Base-by-base conservation (phyloP, 2,888 invertebrate species). In the Mamestra brassicae region DNA sequence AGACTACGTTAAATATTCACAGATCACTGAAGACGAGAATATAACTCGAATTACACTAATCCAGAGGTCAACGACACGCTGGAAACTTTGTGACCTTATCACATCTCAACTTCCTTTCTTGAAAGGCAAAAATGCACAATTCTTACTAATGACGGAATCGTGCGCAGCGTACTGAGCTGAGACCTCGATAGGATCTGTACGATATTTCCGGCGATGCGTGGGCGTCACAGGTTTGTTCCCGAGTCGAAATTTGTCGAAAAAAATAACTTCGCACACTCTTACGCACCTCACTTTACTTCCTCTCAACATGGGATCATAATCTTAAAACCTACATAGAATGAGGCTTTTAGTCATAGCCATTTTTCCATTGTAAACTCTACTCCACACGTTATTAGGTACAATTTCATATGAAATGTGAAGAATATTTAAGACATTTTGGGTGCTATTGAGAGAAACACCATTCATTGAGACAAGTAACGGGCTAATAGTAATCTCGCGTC, bases 401-500 rank as follows among this genome's bases (percentile, higher is more conserved):
- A 82, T 88, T 91, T 93, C 78, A 84, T 85, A 72, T 87, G 84
- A 83, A 78, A 77, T 55, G 68, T 83, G 67, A 79, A 78, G 81
- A 87, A 89, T 89, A 84, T 91, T 90, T 92, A 90, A 92, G 90
- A 86, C 92, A 88, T 93, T 93, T 93, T 92, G 90, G 92, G 89
- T 88, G 90, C 90, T 90, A 90, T 91, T 85, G 86, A 89, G 90
- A 90, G 92, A 93, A 92, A 92, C 91, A 93, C 94, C 94, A 95
- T 95, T 95, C 95, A 96, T 95, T 95, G 93, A 96, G 94, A 94
- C 93, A 94, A 95, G 93, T 95, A 95, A 95, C 95, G 95, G 95
- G 92, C 94, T 94, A 94, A 95, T 95, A 95, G 95, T 95, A 94
- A 94, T 94, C 93, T 94, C 90, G 91, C 87, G 92, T 92, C 94